Conservation (phyloP, 2,113 vertebrate species). For the Xenotilapia caudafasciata region DNA sequence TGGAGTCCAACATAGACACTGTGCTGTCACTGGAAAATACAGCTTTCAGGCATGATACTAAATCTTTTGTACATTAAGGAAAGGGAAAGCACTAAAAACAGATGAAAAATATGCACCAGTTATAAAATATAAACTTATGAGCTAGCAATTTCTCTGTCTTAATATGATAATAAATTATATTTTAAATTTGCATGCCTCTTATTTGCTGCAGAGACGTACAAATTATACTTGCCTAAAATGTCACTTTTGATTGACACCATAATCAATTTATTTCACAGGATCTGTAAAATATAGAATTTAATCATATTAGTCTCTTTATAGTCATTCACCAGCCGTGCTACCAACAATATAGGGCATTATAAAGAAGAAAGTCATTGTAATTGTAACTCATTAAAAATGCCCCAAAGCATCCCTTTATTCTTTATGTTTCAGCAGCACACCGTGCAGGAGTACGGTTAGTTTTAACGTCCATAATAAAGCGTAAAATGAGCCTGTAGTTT, state of each 20-base stretch:
- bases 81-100: background rate
- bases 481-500: constrained; percentile 53
- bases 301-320: constrained; percentile 44
- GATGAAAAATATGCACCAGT: background rate
- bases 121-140: background rate
- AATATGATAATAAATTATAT: background rate
- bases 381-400: constrained; percentile 51
- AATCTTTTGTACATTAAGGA: constrained; percentile 14
- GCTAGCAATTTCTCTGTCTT: background rate
- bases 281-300: constrained; percentile 54
- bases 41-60: background rate
- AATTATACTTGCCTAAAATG: background rate
- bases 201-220: background rate
- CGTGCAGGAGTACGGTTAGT: background rate
- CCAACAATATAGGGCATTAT: constrained; percentile 46
- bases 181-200: constrained; percentile 10
- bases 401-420: constrained; percentile 40
- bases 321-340: constrained; percentile 43
- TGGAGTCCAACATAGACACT: background rate
- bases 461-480: constrained; percentile 62
- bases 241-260: constrained; percentile 8
- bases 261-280: constrained; percentile 35
- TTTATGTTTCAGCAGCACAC: background rate
- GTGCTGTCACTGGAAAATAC: constrained; percentile 4
- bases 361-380: constrained; percentile 49